A percentile compares a stretch with the other conserved stretches of the same genome.
phyloP scores from a whole-genome alignment of 2,888 invertebrate genomes.

The Lordiphosa andalusiaca region DNA sequence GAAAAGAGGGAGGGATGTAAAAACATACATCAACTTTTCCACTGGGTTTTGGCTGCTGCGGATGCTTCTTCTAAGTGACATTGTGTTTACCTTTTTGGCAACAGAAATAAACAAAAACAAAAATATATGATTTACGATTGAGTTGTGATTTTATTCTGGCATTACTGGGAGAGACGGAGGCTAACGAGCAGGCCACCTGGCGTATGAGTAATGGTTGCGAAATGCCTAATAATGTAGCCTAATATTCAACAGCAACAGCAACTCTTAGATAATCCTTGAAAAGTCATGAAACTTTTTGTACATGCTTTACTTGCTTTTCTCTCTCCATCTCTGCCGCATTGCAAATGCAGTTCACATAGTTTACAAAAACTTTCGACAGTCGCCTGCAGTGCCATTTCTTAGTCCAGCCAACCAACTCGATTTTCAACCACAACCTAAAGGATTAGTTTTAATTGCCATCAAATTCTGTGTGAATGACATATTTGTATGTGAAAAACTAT shows the following conservation, averaged over 20 bases:
- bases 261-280: too few species aligned
- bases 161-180: slow-evolving; percentile 27
- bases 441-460: slow-evolving; percentile 21
- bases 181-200: slow-evolving; percentile 37
- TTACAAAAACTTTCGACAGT: slow-evolving; percentile 39
- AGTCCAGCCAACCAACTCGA: slow-evolving; percentile 3
- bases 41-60: neutral
- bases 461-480: slow-evolving; percentile 13
- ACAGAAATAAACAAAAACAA: slow-evolving; percentile 13
- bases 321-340: slow-evolving; percentile 51
- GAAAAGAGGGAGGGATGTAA: neutral
- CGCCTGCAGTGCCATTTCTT: slow-evolving; percentile 10
- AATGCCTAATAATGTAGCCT: neutral
- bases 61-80: slow-evolving; percentile 48
- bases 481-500: slow-evolving; percentile 4
- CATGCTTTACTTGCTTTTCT: slow-evolving; percentile 13
- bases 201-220: slow-evolving; percentile 5
- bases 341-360: slow-evolving; percentile 60
- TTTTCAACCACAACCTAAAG: slow-evolving; percentile 16
- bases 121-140: slow-evolving; percentile 57
- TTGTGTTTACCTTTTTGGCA: slow-evolving; percentile 60
- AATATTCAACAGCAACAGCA: too few species aligned
- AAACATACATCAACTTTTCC: slow-evolving; percentile 8
- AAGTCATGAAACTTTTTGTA: too few species aligned
- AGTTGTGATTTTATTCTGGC: slow-evolving; percentile 54